A percentile compares a stretch with the other conserved stretches of the same genome.
These are phyloP conservation scores for Acanthochromis polyacanthus DNA, from an alignment of 2,113 vertebrate species.

Conservation along the genomic window DNA sequence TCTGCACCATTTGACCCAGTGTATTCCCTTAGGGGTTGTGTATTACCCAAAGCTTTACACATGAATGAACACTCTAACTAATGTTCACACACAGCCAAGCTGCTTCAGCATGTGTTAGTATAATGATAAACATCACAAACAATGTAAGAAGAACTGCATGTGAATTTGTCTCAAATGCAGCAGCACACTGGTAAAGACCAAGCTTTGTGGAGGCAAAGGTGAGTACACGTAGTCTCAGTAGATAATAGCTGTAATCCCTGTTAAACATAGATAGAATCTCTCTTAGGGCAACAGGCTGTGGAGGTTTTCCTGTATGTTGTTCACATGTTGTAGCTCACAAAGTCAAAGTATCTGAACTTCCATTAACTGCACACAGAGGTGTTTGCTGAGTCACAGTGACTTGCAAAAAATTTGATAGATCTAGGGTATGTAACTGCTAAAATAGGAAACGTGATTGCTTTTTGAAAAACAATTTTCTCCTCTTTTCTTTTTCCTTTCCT, in stretches of 20 bases:
- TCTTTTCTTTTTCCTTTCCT: neutral
- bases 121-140: neutral
- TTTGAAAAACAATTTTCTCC: slow-evolving; percentile 12
- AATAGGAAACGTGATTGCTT: slow-evolving; percentile 13
- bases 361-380: slow-evolving; percentile 4
- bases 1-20: slow-evolving; percentile 16
- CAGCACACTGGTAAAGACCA: slow-evolving; percentile 59
- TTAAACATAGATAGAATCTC: slow-evolving; percentile 17
- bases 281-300: neutral
- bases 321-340: too few species aligned
- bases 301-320: neutral
- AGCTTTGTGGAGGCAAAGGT: slow-evolving; percentile 61
- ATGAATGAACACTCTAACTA: slow-evolving; percentile 18
- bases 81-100: slow-evolving; percentile 20
- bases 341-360: too few species aligned
- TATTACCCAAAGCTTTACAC: slow-evolving; percentile 26
- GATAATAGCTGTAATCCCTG: slow-evolving; percentile 26
- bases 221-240: slow-evolving; percentile 44
- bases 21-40: slow-evolving; percentile 10
- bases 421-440: neutral
- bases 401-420: neutral
- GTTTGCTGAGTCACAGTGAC: neutral
- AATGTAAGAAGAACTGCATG: slow-evolving; percentile 44
- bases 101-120: slow-evolving; percentile 12
- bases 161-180: slow-evolving; percentile 67